Base-by-base conservation (phyloP, 2,797 vertebrate species). In the Chaetophractus vellerosus region DNA sequence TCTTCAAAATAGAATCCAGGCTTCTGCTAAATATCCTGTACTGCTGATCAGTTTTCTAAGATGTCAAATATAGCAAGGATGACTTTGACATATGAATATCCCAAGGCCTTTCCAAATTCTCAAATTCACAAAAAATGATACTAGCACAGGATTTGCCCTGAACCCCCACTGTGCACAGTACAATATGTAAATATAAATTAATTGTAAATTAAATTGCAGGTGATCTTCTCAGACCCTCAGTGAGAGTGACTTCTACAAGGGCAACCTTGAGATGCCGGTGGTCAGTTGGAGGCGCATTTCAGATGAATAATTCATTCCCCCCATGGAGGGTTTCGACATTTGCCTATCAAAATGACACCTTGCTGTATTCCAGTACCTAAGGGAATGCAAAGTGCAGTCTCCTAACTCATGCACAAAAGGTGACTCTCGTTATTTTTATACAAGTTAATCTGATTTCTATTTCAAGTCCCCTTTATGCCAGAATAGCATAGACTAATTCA, bases 361-460 rank as follows among this genome's bases (percentile, higher is more conserved):
- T 26, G 28, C 0, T 1, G 11, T 11, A 52, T 48, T 26, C 31
- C 55, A 75, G 31, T 55, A 64, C 23, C 36, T 7, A 23, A 23
- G 55, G 85, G 23, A 92, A 31, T 33, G 26, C 33, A 23, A 82
- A 75, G 7, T 64, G 31, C 38, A 33, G 12, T 28, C 21, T n/a
- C 55, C 64, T 72, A 59, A 59, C 18, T 78, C 59, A 24, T 21
- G 45, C 68, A 36, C 69, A 59, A 81, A 41, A 74, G 68, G n/a
- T 6, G 19, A 16, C 64, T 82, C 18, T 59, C 33, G n/a, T 83
- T 84, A 61, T 66, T 61, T 94, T 93, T 69, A 78, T 83, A 21
- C 38, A 94, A 86, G 18, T 8, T 38, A 72, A 41, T 88, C 45
- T 82, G 9, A 91, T 59, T 78, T 96, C 78, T 90, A n/a, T 68